Evolutionary conservation across 2,113 vertebrate genomes (phyloP).

Genomic region (Eublepharis macularius): DNA sequence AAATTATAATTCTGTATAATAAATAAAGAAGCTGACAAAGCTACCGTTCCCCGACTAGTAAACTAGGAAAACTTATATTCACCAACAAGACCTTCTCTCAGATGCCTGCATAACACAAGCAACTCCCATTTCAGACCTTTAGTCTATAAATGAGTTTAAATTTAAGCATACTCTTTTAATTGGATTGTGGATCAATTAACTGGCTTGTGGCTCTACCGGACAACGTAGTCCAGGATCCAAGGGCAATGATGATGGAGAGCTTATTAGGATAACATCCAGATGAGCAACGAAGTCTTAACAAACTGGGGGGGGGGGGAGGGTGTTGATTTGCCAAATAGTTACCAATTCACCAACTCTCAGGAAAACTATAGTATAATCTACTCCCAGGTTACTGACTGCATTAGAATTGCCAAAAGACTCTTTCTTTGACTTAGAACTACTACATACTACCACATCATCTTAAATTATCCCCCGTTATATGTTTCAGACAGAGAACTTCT

Average conservation of each 20-base stretch:
- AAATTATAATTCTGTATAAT: not conserved
- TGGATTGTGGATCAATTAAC: not conserved
- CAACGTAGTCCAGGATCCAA: not conserved
- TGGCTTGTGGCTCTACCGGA: not conserved
- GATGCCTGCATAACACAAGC: not conserved
- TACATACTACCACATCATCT: not conserved
- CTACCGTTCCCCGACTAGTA: not conserved
- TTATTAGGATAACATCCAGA: not conserved
- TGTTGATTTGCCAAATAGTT: not conserved
- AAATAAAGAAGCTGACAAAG: not conserved
- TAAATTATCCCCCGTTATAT: not conserved
- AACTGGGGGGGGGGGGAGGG: no score
- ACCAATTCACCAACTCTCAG: not conserved
- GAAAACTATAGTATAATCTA: not conserved
- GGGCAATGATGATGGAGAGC: not conserved
- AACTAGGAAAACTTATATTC: not conserved
- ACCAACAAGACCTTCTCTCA: not conserved
- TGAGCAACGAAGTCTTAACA: not conserved
- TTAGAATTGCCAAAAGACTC: not conserved
- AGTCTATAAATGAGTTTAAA: not conserved
- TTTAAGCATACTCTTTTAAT: not conserved
- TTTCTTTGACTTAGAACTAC: not conserved
- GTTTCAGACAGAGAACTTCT: not conserved
- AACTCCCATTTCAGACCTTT: not conserved
- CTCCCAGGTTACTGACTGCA: not conserved